Evolutionary conservation across 2,797 vertebrate genomes (phyloP).

Genomic region (Oryzias dopingdopingensis): DNA sequence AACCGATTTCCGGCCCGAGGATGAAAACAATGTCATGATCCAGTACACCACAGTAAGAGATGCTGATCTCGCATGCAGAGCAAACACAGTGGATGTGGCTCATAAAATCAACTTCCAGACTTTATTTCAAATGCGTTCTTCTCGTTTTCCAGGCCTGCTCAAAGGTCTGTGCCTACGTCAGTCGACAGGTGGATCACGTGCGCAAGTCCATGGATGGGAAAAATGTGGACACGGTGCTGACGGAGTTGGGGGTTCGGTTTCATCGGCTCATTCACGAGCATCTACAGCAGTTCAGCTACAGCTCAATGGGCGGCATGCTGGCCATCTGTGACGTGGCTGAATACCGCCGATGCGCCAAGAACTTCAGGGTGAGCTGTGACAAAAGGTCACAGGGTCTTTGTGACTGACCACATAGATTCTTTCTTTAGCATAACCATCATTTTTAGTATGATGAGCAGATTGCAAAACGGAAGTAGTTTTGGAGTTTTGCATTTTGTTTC

Average conservation of each 20-base stretch:
- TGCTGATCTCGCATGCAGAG: constrained; percentile 24
- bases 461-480: no score
- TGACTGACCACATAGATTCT: constrained; percentile 19
- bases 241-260: constrained; percentile 94
- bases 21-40: constrained; percentile 97
- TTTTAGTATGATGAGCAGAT: no score
- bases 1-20: constrained; percentile 98
- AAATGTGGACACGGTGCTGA: constrained; percentile 96
- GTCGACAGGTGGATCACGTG: constrained; percentile 95
- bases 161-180: constrained; percentile 94
- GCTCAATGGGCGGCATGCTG: constrained; percentile 98
- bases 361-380: constrained; percentile 86
- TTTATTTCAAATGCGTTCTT: not conserved
- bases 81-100: constrained; percentile 11
- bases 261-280: constrained; percentile 97
- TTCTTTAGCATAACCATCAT: not conserved
- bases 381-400: constrained; percentile 27
- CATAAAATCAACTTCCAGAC: not conserved
- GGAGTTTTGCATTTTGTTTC: no score
- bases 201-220: constrained; percentile 98
- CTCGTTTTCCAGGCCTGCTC: constrained; percentile 84
- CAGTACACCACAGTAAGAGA: constrained; percentile 94
- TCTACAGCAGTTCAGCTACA: constrained; percentile 97
- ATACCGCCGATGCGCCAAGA: constrained; percentile 96
- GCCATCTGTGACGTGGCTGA: constrained; percentile 98